Conservation (phyloP, 1,140 invertebrate genomes). For the Scaptomyza hsui region DNA sequence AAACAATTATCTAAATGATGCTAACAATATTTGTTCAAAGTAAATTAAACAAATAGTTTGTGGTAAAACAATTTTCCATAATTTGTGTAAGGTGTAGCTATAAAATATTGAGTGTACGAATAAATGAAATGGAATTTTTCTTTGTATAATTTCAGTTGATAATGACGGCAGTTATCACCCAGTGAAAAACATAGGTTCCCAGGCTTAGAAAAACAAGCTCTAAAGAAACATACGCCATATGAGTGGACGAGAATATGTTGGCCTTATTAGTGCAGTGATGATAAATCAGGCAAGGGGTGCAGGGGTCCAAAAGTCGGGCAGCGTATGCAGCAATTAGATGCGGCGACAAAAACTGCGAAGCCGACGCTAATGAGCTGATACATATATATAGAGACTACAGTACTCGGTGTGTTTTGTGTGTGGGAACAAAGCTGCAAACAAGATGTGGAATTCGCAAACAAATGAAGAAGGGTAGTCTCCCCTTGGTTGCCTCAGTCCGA, state of each 20-base stretch:
- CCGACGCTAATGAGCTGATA: conserved; percentile 71
- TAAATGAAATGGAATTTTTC: too few relatives aligned
- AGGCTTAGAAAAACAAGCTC: conserved; percentile 62
- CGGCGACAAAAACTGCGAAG: conserved; percentile 63
- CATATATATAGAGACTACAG: background rate
- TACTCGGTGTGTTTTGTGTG: background rate
- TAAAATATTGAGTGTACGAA: too few relatives aligned
- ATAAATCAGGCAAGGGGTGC: conserved; percentile 21
- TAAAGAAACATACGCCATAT: conserved; percentile 66
- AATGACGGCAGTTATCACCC: background rate
- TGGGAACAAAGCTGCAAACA: conserved; percentile 64
- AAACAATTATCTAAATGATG: too few relatives aligned
- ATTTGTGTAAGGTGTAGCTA: too few relatives aligned
- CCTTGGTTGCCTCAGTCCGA: background rate
- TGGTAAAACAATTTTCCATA: too few relatives aligned
- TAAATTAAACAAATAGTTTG: too few relatives aligned
- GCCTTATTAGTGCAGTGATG: conserved; percentile 72
- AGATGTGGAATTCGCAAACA: conserved; percentile 13
- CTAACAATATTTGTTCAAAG: too few relatives aligned
- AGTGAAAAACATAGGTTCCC: conserved; percentile 68
- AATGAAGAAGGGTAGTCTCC: conserved; percentile 39
- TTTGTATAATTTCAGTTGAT: background rate
- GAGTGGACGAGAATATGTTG: conserved; percentile 75
- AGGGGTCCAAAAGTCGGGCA: conserved; percentile 31
- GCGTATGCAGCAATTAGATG: conserved; percentile 80